Percentiles rank a stretch among this genome's conserved stretches.
Evolutionary conservation across 2,888 invertebrate species (phyloP).

Genomic region (Antheraea yamamai): DNA sequence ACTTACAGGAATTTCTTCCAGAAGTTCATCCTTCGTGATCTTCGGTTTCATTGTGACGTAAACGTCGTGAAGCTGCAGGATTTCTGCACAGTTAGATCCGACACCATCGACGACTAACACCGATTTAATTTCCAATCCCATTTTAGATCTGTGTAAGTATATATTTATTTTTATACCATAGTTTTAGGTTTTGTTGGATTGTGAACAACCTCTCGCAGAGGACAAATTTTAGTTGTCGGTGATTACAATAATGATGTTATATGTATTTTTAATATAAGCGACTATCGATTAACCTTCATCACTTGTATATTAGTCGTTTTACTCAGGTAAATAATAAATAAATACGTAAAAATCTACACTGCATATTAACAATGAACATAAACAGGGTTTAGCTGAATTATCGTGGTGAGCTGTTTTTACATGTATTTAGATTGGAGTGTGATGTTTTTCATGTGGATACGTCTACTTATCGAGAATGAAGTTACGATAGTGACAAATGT

Average conservation of each 20-base stretch:
- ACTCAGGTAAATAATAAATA: neutral
- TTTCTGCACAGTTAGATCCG: constrained; percentile 91
- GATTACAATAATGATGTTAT: neutral
- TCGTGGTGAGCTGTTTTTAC: neutral
- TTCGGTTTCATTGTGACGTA: constrained; percentile 90
- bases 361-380: too few species aligned
- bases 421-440: neutral
- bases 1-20: constrained; percentile 90
- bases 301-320: neutral
- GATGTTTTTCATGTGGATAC: neutral
- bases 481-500: neutral
- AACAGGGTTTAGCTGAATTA: neutral
- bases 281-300: neutral
- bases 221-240: neutral
- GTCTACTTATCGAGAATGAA: neutral
- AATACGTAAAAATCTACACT: too few species aligned
- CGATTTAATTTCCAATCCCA: constrained; percentile 85
- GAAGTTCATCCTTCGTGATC: constrained; percentile 88
- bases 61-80: constrained; percentile 89
- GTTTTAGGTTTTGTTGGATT: neutral
- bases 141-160: constrained; percentile 40
- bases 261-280: neutral
- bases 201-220: neutral
- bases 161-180: neutral
- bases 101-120: constrained; percentile 97